Conservation (phyloP, 35 echinoderm and acorn worm genomes). For the Apostichopus californicus region DNA sequence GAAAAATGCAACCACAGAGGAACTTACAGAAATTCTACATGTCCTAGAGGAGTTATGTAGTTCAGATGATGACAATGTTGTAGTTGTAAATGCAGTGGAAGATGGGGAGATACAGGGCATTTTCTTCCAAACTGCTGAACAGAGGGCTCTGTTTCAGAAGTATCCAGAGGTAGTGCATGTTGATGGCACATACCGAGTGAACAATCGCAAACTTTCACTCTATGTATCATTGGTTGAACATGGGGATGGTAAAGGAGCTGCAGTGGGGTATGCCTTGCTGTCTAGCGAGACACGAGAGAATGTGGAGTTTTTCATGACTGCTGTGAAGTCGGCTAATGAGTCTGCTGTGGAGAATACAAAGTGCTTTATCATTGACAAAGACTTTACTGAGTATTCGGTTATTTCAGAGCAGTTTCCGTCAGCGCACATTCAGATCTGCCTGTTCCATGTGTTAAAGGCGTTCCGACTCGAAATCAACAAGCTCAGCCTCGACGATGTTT, state of each 20-base stretch:
- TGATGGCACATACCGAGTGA: neutral
- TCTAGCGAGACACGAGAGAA: neutral
- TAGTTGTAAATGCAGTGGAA: neutral
- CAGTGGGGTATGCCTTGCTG: constrained; percentile 39
- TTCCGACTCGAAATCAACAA: constrained; percentile 34
- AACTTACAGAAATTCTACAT: neutral
- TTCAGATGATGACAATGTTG: constrained; percentile 19
- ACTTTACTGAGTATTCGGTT: constrained; percentile 38
- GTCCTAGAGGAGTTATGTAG: constrained; percentile 32
- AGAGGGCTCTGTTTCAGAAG: constrained; percentile 19
- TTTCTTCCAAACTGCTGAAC: constrained; percentile 57
- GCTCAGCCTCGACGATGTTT: neutral
- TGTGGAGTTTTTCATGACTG: constrained; percentile 25
- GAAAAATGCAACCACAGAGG: neutral
- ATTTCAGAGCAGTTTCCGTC: constrained; percentile 7
- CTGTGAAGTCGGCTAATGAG: neutral
- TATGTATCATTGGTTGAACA: constrained; percentile 50
- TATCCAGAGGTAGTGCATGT: constrained; percentile 29
- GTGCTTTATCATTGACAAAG: constrained; percentile 47
- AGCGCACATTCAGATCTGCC: neutral
- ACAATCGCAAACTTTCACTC: neutral
- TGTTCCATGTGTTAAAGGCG: constrained; percentile 31
- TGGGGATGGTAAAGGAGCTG: constrained; percentile 1
- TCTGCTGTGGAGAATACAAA: constrained; percentile 3
- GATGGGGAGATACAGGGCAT: constrained; percentile 54